These are phyloP conservation scores for Nanger granti DNA, from an alignment of 2,113 vertebrate genomes.

Conservation along the genomic window DNA sequence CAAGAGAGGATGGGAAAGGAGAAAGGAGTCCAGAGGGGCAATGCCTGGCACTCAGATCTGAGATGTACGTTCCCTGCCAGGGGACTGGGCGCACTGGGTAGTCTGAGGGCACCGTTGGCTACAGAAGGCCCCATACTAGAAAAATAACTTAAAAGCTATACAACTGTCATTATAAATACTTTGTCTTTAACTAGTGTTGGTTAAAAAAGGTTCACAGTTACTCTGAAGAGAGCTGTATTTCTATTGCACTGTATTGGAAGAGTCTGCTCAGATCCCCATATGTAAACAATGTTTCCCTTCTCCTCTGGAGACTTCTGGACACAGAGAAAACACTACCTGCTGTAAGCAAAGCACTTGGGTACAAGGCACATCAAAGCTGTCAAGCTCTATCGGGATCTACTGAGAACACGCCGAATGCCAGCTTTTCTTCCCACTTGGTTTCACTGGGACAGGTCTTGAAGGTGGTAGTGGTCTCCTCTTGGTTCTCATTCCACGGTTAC, in stretches of 20 bases:
- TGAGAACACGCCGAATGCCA: not conserved
- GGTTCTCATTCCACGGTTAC: constrained; percentile 91
- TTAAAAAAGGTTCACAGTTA: constrained; percentile 82
- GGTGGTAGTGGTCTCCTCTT: not conserved
- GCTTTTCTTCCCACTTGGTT: constrained; percentile 31
- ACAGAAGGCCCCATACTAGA: constrained; percentile 72
- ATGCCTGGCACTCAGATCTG: constrained; percentile 68
- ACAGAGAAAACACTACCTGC: constrained; percentile 64
- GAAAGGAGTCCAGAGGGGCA: constrained; percentile 41
- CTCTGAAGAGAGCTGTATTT: constrained; percentile 78
- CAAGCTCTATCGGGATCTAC: constrained; percentile 52
- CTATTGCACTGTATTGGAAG: constrained; percentile 89
- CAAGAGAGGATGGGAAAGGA: not conserved
- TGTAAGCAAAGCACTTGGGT: constrained; percentile 80
- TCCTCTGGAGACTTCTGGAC: constrained; percentile 73
- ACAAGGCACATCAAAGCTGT: constrained; percentile 78
- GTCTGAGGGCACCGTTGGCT: constrained; percentile 55
- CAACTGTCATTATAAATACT: constrained; percentile 82
- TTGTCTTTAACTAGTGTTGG: constrained; percentile 75
- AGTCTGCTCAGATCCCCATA: constrained; percentile 77
- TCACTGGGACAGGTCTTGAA: not conserved
- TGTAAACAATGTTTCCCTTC: constrained; percentile 78
- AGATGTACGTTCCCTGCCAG: constrained; percentile 49
- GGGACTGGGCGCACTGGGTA: not conserved
- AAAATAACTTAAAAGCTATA: constrained; percentile 85